phyloP scores from a whole-genome alignment of 2,113 vertebrate species.

The Serinus canaria region DNA sequence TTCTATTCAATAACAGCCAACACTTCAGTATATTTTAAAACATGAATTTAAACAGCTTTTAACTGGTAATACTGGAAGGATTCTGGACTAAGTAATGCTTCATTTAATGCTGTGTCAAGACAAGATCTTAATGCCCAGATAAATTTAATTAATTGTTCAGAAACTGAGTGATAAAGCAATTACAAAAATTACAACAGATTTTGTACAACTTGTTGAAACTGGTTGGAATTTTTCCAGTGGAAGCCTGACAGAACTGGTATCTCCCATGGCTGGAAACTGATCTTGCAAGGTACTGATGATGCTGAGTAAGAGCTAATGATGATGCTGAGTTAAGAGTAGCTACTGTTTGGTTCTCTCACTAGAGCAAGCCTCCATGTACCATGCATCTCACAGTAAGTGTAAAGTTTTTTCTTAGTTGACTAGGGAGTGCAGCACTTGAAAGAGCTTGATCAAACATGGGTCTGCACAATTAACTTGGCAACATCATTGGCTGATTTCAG shows the following conservation, averaged over 20 bases:
- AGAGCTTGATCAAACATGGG: not conserved
- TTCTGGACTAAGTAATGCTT: not conserved
- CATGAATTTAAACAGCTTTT: not conserved
- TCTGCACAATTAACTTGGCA: not conserved
- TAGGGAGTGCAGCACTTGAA: not conserved
- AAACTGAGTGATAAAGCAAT: not conserved
- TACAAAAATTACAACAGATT: not conserved
- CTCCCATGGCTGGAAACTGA: not conserved
- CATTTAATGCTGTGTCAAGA: not conserved
- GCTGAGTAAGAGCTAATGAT: not conserved
- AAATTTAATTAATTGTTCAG: not conserved
- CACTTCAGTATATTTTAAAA: not conserved
- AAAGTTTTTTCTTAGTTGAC: not conserved
- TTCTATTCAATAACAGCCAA: not conserved
- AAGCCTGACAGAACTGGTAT: not conserved
- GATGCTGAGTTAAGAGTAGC: not conserved
- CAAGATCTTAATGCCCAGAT: not conserved
- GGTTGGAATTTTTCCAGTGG: not conserved
- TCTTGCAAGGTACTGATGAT: not conserved
- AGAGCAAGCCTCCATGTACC: not conserved
- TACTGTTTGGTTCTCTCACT: not conserved
- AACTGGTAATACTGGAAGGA: not conserved
- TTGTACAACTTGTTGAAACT: not conserved
- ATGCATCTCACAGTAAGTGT: not conserved
- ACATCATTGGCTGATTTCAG: not conserved